phyloP scores from a whole-genome alignment of 2,797 vertebrate species.

The Orientallactaga sibirica region DNA sequence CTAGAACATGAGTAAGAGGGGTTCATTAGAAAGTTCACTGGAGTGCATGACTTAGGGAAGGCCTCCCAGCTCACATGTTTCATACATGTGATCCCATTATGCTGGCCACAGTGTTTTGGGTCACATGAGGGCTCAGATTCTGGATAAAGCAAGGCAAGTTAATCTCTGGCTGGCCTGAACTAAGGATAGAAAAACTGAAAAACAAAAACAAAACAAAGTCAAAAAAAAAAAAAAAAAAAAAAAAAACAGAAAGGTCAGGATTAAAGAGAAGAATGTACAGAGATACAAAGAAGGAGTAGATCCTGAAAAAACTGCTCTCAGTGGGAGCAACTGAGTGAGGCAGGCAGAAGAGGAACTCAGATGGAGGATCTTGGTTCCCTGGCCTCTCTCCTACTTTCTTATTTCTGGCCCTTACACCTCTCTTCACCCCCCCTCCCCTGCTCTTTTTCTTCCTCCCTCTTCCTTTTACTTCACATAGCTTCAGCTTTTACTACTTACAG shows the following conservation, averaged over 20 bases:
- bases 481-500: neutral
- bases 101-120: neutral
- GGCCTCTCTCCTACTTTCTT: neutral
- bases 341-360: neutral
- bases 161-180: neutral
- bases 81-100: too few relatives aligned
- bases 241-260: neutral
- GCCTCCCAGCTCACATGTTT: neutral
- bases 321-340: too few relatives aligned
- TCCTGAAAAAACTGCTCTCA: neutral
- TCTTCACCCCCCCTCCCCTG: too few relatives aligned
- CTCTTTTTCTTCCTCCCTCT: neutral
- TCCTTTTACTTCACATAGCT: neutral
- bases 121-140: neutral
- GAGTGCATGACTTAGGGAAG: neutral
- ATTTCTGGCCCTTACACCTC: fast-evolving
- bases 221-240: neutral
- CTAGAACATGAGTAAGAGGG: neutral
- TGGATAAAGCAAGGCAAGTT: neutral
- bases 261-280: neutral
- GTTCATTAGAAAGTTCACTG: neutral
- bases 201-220: neutral
- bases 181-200: neutral
- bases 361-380: neutral
- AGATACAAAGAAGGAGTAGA: neutral